Conservation (phyloP, 2,888 invertebrate genomes). For the Oxycera nigricornis region DNA sequence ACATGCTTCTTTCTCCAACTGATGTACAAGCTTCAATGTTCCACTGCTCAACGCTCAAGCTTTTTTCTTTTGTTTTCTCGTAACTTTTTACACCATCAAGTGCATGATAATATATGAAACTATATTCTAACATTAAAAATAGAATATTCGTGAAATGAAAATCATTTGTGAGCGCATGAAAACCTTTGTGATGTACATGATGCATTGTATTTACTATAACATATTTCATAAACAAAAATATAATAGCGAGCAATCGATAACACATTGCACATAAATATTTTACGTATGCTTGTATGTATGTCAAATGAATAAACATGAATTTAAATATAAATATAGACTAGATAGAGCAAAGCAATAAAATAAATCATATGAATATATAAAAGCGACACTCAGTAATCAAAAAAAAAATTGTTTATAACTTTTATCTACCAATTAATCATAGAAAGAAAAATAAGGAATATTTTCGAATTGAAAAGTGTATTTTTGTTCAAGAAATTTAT, state of each 20-base stretch:
- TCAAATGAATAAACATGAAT: slow-evolving; percentile 4
- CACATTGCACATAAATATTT: slow-evolving; percentile 15
- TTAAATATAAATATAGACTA: slow-evolving; percentile 19
- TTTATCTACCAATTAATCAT: slow-evolving; percentile 11
- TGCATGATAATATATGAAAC: neutral
- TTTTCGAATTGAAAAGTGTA: neutral
- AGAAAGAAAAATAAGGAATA: neutral
- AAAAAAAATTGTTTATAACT: no score
- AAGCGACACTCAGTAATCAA: slow-evolving; percentile 48
- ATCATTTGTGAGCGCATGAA: slow-evolving; percentile 1
- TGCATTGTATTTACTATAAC: neutral
- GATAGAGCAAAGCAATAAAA: slow-evolving; percentile 35
- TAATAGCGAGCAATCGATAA: slow-evolving; percentile 29
- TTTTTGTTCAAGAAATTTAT: slow-evolving; percentile 4
- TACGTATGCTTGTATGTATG: neutral
- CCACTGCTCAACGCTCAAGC: no score
- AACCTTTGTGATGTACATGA: neutral
- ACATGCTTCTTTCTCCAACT: no score
- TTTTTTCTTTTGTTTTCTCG: neutral
- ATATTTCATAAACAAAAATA: neutral
- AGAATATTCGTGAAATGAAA: neutral
- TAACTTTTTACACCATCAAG: neutral
- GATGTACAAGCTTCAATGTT: no score
- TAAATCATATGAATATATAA: slow-evolving; percentile 40
- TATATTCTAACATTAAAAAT: neutral